Base-by-base conservation (phyloP, 2,113 vertebrate species). In the Columbina picui region DNA sequence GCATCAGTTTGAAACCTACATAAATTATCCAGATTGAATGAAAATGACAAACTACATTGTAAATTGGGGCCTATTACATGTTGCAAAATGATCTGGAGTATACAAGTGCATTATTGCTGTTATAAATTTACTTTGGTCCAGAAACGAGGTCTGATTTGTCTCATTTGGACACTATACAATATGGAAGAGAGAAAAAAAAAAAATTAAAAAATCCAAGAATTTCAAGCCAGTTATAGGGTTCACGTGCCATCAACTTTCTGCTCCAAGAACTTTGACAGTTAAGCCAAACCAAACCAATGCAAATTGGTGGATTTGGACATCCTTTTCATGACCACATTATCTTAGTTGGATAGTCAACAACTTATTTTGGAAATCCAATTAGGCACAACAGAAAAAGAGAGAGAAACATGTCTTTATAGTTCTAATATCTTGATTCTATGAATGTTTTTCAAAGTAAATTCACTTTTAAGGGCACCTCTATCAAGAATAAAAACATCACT, bases 281-380 rank as follows among this genome's bases (percentile, higher is more conserved):
- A 95, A 97, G 98, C 99, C 99, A 99, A 99, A 98, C 98, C 98
- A 98, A 98, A 98, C 97, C 98, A 98, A 98, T 98, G 97, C 98
- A 98, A 98, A 98, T 98, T 98, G 98, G 98, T 98, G 97, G 98
- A 98, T 98, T 98, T 98, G 97, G 98, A 98, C 98, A 98, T 98
- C 98, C 98, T 98, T 99, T 98, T 98, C 98, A 96, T 89, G 97
- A 98, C 98, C 99, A 97, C 98, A 98, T 99, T 98, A 97, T 98
- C 98, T 97, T 98, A 98, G 98, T 94, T 98, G 98, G 97, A 98
- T 97, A 97, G 95, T 97, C 98, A 98, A 97, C 97, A 96, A 98
- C 98, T 99, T 99, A 98, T 98, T 98, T 99, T 98, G 98, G 98
- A 98, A 98, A 99, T 98, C 92, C 96, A 98, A 97, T 98, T 98